A percentile compares a stretch with the other conserved stretches of the same genome.
phyloP scores from a whole-genome alignment of 2,797 vertebrate species.

The Acropternis orthonyx region DNA sequence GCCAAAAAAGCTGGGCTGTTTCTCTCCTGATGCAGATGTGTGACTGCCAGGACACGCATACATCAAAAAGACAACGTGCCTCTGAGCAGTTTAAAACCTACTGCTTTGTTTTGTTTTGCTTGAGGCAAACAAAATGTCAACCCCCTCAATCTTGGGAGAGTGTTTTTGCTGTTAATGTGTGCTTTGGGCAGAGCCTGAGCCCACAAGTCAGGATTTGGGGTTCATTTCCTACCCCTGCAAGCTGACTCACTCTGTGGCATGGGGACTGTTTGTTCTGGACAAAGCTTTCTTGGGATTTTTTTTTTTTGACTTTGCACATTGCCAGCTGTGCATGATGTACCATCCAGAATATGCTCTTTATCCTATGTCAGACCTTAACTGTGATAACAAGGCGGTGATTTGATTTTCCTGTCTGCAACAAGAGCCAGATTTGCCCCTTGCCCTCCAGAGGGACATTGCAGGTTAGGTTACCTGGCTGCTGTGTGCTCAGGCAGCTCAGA shows the following conservation, averaged over 20 bases:
- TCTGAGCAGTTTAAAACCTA: conserved; percentile 38
- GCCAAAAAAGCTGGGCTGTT: neutral
- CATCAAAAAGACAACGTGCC: conserved; percentile 30
- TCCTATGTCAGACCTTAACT: neutral
- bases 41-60: conserved; percentile 42
- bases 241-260: neutral
- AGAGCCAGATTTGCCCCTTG: neutral
- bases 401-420: neutral
- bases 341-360: conserved; percentile 3
- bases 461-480: neutral
- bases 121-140: conserved; percentile 19
- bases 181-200: neutral
- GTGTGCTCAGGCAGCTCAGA: neutral
- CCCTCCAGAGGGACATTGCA: neutral
- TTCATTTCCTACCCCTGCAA: neutral
- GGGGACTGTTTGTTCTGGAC: conserved; percentile 33
- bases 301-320: neutral
- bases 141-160: neutral
- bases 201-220: neutral
- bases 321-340: conserved; percentile 1
- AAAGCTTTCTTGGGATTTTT: neutral
- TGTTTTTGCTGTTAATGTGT: neutral
- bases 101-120: conserved; percentile 54
- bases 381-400: neutral
- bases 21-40: conserved; percentile 50